These are phyloP conservation scores for Ormyrus nitidulus DNA, from an alignment of 2,888 invertebrate genomes.

Conservation along the genomic window DNA sequence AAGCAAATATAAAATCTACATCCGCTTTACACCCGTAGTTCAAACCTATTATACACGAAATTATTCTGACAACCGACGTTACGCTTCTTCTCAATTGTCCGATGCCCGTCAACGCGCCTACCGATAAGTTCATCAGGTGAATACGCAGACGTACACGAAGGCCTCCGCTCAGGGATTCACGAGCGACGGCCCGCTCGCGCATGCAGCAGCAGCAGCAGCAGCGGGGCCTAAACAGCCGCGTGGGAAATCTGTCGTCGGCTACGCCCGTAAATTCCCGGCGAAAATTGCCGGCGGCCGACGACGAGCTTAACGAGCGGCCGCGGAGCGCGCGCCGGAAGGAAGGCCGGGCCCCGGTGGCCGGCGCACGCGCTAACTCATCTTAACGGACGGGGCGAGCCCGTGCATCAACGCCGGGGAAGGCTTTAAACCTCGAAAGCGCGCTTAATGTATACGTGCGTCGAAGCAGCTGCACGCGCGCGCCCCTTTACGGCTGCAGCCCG, in stretches of 20 bases:
- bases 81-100: too few relatives aligned
- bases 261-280: constrained; percentile 25
- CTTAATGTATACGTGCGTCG: constrained; percentile 8
- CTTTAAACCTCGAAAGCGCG: constrained; percentile 3
- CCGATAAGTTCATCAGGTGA: too few relatives aligned
- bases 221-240: not conserved
- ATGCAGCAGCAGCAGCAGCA: too few relatives aligned
- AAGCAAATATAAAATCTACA: too few relatives aligned
- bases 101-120: too few relatives aligned
- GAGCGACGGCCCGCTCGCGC: not conserved
- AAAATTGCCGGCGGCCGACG: constrained; percentile 21
- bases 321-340: not conserved
- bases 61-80: too few relatives aligned
- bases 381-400: not conserved
- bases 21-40: too few relatives aligned
- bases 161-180: not conserved
- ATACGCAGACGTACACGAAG: too few relatives aligned
- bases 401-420: not conserved
- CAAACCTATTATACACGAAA: too few relatives aligned
- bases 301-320: constrained; percentile 31
- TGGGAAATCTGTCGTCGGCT: constrained; percentile 24
- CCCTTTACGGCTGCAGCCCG: constrained; percentile 9
- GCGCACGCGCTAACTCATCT: constrained; percentile 36
- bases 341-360: constrained; percentile 8
- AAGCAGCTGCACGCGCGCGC: not conserved